Evolutionary conservation across 2,797 vertebrate species (phyloP), one percentile per base, ranked within the genome.

Genomic region (Cygnus olor): DNA sequence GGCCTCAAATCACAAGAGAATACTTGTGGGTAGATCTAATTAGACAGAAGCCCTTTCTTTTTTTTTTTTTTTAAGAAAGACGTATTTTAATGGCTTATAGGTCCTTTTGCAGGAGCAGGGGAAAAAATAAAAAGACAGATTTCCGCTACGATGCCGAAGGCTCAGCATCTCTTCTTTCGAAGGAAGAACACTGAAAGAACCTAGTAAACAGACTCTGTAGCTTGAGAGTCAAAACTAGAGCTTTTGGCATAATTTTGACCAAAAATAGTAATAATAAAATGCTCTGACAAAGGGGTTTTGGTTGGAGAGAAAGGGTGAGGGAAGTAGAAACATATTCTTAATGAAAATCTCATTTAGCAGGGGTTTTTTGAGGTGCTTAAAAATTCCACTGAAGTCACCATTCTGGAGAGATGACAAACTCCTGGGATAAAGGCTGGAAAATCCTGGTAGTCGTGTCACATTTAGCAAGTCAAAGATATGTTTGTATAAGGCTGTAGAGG

Each of bases 381-480:
- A 92, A 84, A 93, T 88, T 95, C 89, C 84, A 93, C 80, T 4
- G 81, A 94, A 95, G 95, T 96, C 93, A 96, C 94, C 87, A 22
- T 94, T 80, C 93, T 89, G 91, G 88, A 94, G 83, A 93, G 81
- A 92, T 81, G 88, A 96, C 90, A 95, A 96, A 96, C 93, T 86
- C 83, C 63, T 68, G 80, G 94, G 93, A 92, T 95, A 97, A 96
- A 97, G 78, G 86, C 84, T 90, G 91, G 36, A 78, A 86, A 95
- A 95, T 92, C 93, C 93, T 83, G 68, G 94, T 91, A 94, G 92
- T 93, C 10, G 2, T 92, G 94, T 93, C 95, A 97, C 91, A 96
- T 96, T 96, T 97, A 97, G 93, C 81, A 96, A 97, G 95, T 95
- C 96, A 96, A 95, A 96, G 96, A 97, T 91, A 95, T 82, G 88